These are phyloP conservation scores for Cromileptes altivelis DNA, from an alignment of 2,113 vertebrate species.

Conservation along the genomic window DNA sequence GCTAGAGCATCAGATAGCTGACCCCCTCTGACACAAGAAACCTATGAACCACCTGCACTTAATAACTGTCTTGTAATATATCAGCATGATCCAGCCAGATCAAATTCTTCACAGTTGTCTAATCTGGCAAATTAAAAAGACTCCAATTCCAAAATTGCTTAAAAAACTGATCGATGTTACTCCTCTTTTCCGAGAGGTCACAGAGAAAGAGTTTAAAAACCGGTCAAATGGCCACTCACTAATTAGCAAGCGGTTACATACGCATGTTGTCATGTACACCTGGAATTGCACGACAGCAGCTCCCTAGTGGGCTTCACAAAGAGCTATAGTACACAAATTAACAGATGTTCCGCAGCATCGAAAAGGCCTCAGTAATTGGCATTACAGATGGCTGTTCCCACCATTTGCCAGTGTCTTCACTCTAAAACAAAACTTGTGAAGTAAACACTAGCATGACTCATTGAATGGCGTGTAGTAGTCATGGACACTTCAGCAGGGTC, in stretches of 20 bases:
- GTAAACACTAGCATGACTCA: constrained; percentile 6
- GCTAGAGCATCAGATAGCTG: neutral
- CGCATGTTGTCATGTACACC: constrained; percentile 63
- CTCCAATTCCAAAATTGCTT: neutral
- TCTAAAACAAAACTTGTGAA: constrained; percentile 21
- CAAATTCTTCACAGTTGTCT: neutral
- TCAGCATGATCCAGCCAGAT: neutral
- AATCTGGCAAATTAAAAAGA: constrained; percentile 17
- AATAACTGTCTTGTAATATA: neutral
- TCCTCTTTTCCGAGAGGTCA: constrained; percentile 20
- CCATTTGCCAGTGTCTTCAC: constrained; percentile 44
- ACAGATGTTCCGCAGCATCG: constrained; percentile 69
- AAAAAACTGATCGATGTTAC: constrained; percentile 12
- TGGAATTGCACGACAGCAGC: constrained; percentile 67
- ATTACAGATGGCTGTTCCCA: constrained; percentile 68
- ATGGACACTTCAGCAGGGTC: neutral
- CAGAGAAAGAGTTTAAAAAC: constrained; percentile 35
- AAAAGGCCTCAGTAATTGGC: constrained; percentile 68
- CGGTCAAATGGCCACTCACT: constrained; percentile 51
- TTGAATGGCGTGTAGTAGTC: neutral
- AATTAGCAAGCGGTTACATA: constrained; percentile 68
- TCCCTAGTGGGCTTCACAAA: constrained; percentile 71
- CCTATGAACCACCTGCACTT: neutral
- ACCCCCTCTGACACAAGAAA: neutral
- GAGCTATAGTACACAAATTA: constrained; percentile 72